Base-by-base conservation (phyloP, 2,113 vertebrate genomes). In the Eptesicus fuscus region DNA sequence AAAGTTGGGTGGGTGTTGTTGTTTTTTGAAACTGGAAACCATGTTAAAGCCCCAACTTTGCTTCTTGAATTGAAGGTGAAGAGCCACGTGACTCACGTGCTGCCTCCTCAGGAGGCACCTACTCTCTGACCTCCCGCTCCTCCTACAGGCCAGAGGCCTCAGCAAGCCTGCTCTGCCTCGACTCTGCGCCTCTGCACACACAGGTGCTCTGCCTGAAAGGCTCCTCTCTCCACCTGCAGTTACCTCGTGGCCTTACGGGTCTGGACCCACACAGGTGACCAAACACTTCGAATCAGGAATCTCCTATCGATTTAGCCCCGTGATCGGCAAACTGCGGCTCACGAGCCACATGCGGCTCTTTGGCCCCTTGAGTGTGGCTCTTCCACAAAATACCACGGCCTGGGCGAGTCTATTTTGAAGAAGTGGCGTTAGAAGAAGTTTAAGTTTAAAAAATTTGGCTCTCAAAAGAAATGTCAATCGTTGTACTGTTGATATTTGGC, bases 1-100 rank as follows among this genome's bases (percentile, higher is more conserved):
- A 44, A 63, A 28, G 56, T 59, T 59, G 56, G 22, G 37, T 42
- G 14, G 4, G 11, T 30, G 47, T 13, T 28, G 14, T 17, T 51
- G 16, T 14, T 74, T 47, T 44, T 63, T 14, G 25, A 65, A 74
- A 74, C 71, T 18, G 40, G 42, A 47, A 59, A 23, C 53, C 35
- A 42, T 20, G 10, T 4, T 16, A 59, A 88, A 83, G 47, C 10
- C 28, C 47, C 49, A 23, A 40, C 6, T 59, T 44, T 25, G 40
- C 37, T 59, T 67, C 65, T 8, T 30, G 23, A 47, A 61, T 40
- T 49, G 25, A 53, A 49, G n/a, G 5, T 30, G 37, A 84, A n/a
- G 53, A 2, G 18, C 51, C 42, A 6, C 3, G 1, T 0, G 42
- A 23, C 18, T 23, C 25, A 2, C 3, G 0, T 20, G 40, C n/a